Conservation (phyloP, 2,113 vertebrate genomes). For the Lutjanus erythropterus region DNA sequence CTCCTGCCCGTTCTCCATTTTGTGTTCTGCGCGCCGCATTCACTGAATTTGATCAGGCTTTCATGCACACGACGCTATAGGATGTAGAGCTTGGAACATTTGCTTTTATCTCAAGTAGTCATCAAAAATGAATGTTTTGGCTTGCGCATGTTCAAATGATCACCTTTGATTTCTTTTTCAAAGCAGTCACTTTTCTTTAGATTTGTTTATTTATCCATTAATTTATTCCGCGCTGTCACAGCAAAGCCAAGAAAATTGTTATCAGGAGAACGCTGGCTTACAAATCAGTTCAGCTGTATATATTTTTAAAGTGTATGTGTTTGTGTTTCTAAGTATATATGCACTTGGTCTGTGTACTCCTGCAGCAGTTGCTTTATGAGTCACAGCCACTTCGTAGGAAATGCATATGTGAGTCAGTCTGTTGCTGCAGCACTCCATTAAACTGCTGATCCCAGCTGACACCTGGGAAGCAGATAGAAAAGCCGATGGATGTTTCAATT, state of each 20-base stretch:
- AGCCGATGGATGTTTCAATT: constrained; percentile 1
- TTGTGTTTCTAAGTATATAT: neutral
- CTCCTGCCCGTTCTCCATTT: constrained; percentile 42
- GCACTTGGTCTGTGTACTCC: constrained; percentile 18
- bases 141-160: constrained; percentile 28
- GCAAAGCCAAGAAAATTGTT: constrained; percentile 10
- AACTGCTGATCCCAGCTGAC: constrained; percentile 44
- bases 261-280: neutral
- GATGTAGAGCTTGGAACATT: neutral
- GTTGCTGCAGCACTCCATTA: constrained; percentile 55
- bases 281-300: constrained; percentile 21
- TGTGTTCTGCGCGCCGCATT: constrained; percentile 21
- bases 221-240: constrained; percentile 41
- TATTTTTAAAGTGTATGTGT: constrained; percentile 3
- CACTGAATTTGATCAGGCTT: constrained; percentile 40
- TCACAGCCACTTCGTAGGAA: constrained; percentile 53
- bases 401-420: constrained; percentile 49
- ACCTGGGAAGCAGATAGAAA: constrained; percentile 20
- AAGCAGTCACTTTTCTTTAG: constrained; percentile 33
- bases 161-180: constrained; percentile 51
- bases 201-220: constrained; percentile 49
- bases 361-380: constrained; percentile 60
- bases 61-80: constrained; percentile 25
- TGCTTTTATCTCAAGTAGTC: constrained; percentile 53
- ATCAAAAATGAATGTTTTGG: constrained; percentile 46